Conservation (phyloP, 2,888 invertebrate genomes). For the Zeuzera pyrina region DNA sequence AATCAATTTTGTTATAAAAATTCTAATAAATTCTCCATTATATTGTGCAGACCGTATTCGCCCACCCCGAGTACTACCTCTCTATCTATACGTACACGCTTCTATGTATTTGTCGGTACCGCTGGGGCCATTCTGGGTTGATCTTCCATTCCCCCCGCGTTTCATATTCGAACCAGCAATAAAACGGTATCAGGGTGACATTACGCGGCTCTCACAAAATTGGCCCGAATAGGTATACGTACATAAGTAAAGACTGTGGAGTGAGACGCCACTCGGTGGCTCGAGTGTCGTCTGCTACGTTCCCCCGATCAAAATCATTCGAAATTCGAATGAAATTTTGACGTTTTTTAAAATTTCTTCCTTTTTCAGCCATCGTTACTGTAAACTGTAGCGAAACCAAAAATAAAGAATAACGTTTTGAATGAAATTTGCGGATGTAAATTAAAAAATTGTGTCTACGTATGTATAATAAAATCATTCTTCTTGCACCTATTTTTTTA, state of each 20-base stretch:
- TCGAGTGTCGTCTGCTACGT: conserved; percentile 65
- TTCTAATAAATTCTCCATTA: conserved; percentile 12
- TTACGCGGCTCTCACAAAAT: conserved; percentile 31
- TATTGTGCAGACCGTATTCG: conserved; percentile 42
- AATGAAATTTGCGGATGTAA: neutral
- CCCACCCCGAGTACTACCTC: conserved; percentile 53
- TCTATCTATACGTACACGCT: conserved; percentile 47
- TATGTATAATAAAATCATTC: neutral
- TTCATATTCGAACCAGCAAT: conserved; percentile 26
- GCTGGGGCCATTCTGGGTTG: conserved; percentile 49
- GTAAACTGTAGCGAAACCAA: too few relatives aligned
- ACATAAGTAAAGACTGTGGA: conserved; percentile 56
- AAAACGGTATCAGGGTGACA: conserved; percentile 37
- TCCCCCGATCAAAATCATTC: conserved; percentile 64
- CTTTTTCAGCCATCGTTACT: too few relatives aligned
- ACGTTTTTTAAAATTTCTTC: conserved; percentile 25
- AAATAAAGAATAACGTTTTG: too few relatives aligned
- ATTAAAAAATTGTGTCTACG: neutral
- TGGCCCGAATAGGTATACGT: conserved; percentile 41
- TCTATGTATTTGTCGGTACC: conserved; percentile 70
- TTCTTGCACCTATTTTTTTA: too few relatives aligned
- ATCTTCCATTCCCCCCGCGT: conserved; percentile 41
- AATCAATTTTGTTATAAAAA: too few relatives aligned
- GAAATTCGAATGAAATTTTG: conserved; percentile 55
- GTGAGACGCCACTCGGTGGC: conserved; percentile 52